Conservation (phyloP, 92 coral and sea anemone species). For the Phenganax stokvisi region DNA sequence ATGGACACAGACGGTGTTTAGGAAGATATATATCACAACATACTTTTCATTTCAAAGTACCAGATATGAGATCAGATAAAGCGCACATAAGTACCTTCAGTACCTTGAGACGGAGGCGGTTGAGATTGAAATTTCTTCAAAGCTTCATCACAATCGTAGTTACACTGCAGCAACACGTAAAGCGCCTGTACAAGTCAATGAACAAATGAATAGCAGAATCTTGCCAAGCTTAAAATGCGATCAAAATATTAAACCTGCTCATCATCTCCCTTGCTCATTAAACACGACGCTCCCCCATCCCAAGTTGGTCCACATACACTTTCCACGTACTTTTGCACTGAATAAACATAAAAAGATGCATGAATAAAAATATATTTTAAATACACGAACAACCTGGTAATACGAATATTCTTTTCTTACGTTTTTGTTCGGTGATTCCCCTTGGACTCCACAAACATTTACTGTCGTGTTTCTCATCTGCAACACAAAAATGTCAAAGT, state of each 20-base stretch:
- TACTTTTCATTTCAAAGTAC: too few species aligned
- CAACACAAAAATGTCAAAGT: constrained; percentile 22
- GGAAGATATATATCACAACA: too few species aligned
- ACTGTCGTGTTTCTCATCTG: constrained; percentile 47
- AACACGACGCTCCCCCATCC: constrained; percentile 60
- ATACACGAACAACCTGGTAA: neutral
- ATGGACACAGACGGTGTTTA: neutral
- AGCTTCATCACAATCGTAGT: constrained; percentile 76
- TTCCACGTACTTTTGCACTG: constrained; percentile 78
- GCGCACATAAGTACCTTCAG: constrained; percentile 14
- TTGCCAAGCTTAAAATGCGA: neutral
- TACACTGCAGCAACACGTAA: constrained; percentile 85
- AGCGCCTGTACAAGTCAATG: constrained; percentile 56
- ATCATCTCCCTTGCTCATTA: constrained; percentile 65
- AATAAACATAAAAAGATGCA: neutral
- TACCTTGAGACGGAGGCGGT: constrained; percentile 92
- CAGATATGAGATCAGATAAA: neutral
- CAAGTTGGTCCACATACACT: constrained; percentile 58
- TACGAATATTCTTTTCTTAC: constrained; percentile 50
- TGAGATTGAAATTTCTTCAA: constrained; percentile 68
- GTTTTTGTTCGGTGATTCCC: constrained; percentile 66
- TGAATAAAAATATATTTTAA: neutral
- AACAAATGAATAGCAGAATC: neutral
- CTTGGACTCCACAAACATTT: constrained; percentile 96
- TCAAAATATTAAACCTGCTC: constrained; percentile 63